Evolutionary conservation across 2,113 vertebrate genomes (phyloP), one percentile per base, ranked within the genome.

Genomic region (Lamprologus sp.): DNA sequence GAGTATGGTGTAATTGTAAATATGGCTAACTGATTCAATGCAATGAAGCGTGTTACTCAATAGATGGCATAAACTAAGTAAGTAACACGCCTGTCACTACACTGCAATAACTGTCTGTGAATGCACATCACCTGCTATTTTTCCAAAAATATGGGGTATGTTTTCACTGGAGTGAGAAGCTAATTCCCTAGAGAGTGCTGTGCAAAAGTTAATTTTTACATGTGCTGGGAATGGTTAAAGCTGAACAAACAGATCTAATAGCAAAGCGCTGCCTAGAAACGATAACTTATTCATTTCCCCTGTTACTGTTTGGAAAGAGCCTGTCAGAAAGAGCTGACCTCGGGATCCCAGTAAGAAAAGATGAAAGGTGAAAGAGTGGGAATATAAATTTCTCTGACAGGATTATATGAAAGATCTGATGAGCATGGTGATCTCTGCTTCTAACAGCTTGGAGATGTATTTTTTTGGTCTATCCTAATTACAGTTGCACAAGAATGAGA

Each of bases 161-260:
- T 89, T 91, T 84, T 75, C 63, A 80, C 9, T 73, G 51, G 84
- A 83, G 56, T 58, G 82, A 88, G 42, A 86, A 33, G 81, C 37
- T 37, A 47, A 42, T 70, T 37, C 54, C 28, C 45, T 31, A 28
- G 47, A 55, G 81, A 81, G 83, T 65, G n/a, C 17, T 73, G 12
- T 60, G 28, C 11, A 56, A 19, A 79, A 77, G 88, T 91, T 94
- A 86, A 93, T 93, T 92, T 95, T 94, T 92, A 93, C 81, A 82
- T 37, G 80, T 15, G 84, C 84, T 87, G 88, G 55, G 90, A 94
- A 92, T 51, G 85, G 83, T 82, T 88, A 15, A 87, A 88, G 92
- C 92, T 95, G 88, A 90, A 93, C 89, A 95, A 92, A 94, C 84
- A 94, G 70, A 75, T 70, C 37, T 53, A 84, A 89, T 6, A 83